Conservation (phyloP, 2,113 vertebrate genomes). For the Ciconia stormi region DNA sequence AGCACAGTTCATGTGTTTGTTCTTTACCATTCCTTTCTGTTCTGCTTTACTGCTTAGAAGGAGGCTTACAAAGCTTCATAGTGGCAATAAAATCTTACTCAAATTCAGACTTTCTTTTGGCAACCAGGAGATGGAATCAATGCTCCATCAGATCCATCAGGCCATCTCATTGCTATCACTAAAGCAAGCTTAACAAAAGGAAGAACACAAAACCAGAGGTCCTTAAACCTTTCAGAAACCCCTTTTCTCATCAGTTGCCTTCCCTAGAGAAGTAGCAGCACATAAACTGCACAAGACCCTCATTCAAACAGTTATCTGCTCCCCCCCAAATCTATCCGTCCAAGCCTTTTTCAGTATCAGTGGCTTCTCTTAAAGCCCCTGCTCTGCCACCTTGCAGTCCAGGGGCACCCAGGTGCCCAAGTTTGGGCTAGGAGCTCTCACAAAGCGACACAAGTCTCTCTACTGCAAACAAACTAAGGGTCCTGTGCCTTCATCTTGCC, state of each 20-base stretch:
- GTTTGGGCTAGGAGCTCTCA: not conserved
- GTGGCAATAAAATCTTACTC: not conserved
- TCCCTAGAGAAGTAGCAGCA: not conserved
- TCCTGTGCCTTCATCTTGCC: fast-evolving
- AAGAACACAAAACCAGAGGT: not conserved
- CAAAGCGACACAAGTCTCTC: not conserved
- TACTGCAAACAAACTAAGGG: not conserved
- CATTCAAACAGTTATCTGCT: not conserved
- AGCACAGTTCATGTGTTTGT: slow-evolving; percentile 40
- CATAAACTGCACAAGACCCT: not conserved
- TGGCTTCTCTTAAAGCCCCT: not conserved
- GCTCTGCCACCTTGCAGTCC: not conserved
- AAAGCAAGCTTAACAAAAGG: not conserved
- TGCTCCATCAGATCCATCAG: not conserved
- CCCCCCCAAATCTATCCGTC: fast-evolving
- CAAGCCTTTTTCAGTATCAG: not conserved
- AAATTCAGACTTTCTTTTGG: not conserved
- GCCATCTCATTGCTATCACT: not conserved
- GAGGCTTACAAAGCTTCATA: not conserved
- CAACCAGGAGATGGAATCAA: slow-evolving; percentile 26
- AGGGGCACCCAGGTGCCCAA: not conserved
- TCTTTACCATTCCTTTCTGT: slow-evolving; percentile 26
- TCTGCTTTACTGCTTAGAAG: not conserved
- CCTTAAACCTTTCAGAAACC: not conserved
- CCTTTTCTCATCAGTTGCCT: not conserved